Base-by-base conservation (phyloP, 2,888 invertebrate species). In the Ischnus inquisitorius region DNA sequence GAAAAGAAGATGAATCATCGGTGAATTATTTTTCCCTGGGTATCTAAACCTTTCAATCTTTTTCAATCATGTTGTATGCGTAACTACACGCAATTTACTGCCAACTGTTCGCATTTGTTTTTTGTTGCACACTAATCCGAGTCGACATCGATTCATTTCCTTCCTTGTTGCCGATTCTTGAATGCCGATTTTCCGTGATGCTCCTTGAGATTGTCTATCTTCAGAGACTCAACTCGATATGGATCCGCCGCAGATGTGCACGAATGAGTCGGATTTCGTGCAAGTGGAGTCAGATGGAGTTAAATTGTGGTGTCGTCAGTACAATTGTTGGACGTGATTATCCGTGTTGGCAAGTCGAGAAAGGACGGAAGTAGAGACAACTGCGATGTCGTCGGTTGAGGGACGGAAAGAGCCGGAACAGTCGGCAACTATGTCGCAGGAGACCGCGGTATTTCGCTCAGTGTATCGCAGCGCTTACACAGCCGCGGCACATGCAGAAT, bases 391-490 rank as follows among this genome's bases (percentile, higher is more conserved):
- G 64, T 79, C 68, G 68, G 74, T 41, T 74, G 77, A 69, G 62
- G 68, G 75, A 64, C 57, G 39, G 69, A 51, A 51, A 34, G 62
- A 68, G 69, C 79, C 83, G 83, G 79, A 83, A 83, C 75, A 57
- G 57, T 62, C 68, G 19, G 34, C 19, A 76, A 83, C 46, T 57
- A 10, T 34, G 25, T 6, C 54, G 19, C 1, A 8, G 65, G 72
- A 54, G 75, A 83, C 48, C 62, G 71, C 79, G 25, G 34, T 57
- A 60, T 67, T 74, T 83, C 22, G 41, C 74, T 41, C 79, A 25
- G 28, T 67, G 46, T 64, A 62, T 51, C 48, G 10, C 48, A 46
- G 16, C n/a, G 48, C 14, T 12, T 22, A 67, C 10, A 8, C 6
- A 34, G 6, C 34, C 6, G 34, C 14, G 25, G 60, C 5, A 25